Base-by-base conservation (phyloP, 1,140 invertebrate species). In the Sipha flava region DNA sequence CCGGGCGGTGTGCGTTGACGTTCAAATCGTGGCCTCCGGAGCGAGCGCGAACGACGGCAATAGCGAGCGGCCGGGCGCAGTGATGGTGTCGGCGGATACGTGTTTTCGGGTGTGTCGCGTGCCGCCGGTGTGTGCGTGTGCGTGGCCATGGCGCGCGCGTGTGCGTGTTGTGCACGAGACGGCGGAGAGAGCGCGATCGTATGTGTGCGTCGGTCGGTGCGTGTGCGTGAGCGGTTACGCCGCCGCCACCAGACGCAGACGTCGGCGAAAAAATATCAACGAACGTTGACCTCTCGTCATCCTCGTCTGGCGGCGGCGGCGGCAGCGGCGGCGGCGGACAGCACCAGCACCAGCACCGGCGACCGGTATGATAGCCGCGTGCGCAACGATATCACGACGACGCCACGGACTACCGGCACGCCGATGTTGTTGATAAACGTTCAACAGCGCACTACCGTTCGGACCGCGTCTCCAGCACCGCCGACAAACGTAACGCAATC, bases 211-310 rank as follows among this genome's bases (percentile, higher is more conserved):
- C 29, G 1, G 64, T 18, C n/a, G n/a, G 26, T 10, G 21, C 31
- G 23, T 31, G 31, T 34, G 47, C 18, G 29, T 16, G 18, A 29
- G 47, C 47, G 18, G 21, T 18, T 43, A 18, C 21, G 52, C 59
- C 59, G 31, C 59, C 18, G 52, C n/a, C 49, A 52, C 72, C 34
- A 77, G 72, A 77, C 72, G 72, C 72, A 77, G 72, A 77, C 72
- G 72, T 77, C 72, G 52, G 72, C 72, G 49, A 77, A 73, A 77
- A 73, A 77, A 77, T 59, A 77, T 77, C 43, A 57, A 49, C 47
- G 49, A 57, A 77, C 72, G 72, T 77, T 77, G 72, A 77, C 72
- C 72, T 77, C 21, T 70, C 66, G 66, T 70, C 66, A 45, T 70
- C 40, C 43, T 70, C 31, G 34, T 43, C 49, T n/a, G 72, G 21